These are phyloP conservation scores for Drosophila stalkeri DNA, from an alignment of 2,888 invertebrate genomes.

Conservation along the genomic window DNA sequence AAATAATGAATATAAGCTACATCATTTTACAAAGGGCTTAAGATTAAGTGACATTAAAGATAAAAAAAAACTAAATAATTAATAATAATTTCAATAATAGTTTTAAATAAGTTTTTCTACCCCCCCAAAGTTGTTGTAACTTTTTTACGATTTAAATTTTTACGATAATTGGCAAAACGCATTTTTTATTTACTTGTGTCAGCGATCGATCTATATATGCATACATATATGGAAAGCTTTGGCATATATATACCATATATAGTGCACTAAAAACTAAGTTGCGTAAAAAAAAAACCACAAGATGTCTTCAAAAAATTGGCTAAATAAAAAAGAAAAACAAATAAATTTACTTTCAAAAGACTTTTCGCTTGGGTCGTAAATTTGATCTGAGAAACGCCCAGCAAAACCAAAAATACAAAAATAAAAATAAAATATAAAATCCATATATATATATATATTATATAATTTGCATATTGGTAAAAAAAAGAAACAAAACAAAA, in stretches of 20 bases:
- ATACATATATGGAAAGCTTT: constrained; percentile 8
- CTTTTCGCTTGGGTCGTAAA: constrained; percentile 66
- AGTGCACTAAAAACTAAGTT: constrained; percentile 63
- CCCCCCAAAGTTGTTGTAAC: constrained; percentile 75
- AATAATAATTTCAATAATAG: constrained; percentile 75
- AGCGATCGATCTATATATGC: constrained; percentile 5
- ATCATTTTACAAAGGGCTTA: constrained; percentile 61
- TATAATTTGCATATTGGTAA: constrained; percentile 44
- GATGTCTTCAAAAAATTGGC: constrained; percentile 80
- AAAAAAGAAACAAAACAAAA: background rate
- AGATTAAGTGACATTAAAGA: constrained; percentile 60
- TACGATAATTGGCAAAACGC: constrained; percentile 70
- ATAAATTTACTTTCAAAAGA: constrained; percentile 69
- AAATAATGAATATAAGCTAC: constrained; percentile 39
- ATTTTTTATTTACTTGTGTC: constrained; percentile 54
- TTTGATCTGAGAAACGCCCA: constrained; percentile 43
- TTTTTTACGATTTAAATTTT: constrained; percentile 76
- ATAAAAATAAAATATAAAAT: constrained; percentile 18
- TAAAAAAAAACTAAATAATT: constrained; percentile 35
- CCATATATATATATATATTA: constrained; percentile 9
- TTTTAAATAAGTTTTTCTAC: constrained; percentile 80
- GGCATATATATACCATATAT: constrained; percentile 18
- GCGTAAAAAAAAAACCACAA: constrained; percentile 65
- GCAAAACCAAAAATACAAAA: constrained; percentile 21
- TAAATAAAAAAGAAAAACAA: constrained; percentile 33